Conservation (phyloP, 2,113 vertebrate genomes). For the Callocephalon fimbriatum region DNA sequence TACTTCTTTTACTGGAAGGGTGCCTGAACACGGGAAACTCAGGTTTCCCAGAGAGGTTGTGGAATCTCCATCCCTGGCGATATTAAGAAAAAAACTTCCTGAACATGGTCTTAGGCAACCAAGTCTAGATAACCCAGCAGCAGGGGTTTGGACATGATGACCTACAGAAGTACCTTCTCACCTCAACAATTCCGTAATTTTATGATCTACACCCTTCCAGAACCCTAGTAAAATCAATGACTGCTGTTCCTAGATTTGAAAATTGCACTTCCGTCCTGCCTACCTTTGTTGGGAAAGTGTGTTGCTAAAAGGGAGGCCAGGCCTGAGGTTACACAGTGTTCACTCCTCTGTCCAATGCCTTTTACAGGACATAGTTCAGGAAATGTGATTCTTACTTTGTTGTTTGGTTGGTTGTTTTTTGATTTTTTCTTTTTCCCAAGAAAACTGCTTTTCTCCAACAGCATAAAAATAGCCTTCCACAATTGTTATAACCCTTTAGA, state of each 20-base stretch:
- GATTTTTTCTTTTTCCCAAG: neutral
- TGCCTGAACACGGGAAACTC: neutral
- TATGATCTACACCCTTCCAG: neutral
- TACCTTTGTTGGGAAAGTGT: neutral
- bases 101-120: neutral
- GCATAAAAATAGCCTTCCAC: slow-evolving; percentile 64
- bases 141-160: fast-evolving
- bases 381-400: neutral
- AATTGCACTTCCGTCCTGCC: neutral
- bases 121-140: neutral
- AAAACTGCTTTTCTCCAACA: slow-evolving; percentile 1
- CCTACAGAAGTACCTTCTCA: neutral
- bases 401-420: neutral
- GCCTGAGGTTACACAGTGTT: neutral
- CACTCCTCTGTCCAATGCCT: neutral
- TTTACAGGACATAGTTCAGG: neutral
- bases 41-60: neutral
- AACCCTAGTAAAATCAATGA: neutral
- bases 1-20: neutral
- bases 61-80: neutral
- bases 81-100: neutral
- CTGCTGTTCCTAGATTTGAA: neutral
- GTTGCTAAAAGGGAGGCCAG: neutral
- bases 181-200: neutral
- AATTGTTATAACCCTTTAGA: slow-evolving; percentile 41